Evolutionary conservation across 2,888 invertebrate species (phyloP).

Genomic region (Aproaerema taeniolella): DNA sequence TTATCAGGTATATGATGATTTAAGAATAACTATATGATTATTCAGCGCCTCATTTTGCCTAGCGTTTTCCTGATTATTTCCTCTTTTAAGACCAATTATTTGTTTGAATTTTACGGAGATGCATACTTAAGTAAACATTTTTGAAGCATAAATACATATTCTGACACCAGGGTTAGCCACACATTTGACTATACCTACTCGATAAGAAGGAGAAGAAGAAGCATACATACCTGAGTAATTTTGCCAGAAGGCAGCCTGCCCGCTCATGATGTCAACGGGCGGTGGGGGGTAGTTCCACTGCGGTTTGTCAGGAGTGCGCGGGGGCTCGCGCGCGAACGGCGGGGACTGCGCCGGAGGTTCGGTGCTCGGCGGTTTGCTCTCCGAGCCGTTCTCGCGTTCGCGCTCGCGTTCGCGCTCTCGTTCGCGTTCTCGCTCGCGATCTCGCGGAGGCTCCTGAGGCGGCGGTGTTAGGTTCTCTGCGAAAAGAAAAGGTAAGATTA

Average conservation of each 20-base stretch:
- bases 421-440: too few relatives aligned
- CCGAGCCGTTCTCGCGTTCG: conserved; percentile 66
- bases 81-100: too few relatives aligned
- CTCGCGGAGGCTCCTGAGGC: conserved; percentile 10
- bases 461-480: conserved; percentile 56
- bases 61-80: too few relatives aligned
- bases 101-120: too few relatives aligned
- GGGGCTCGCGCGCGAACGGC: conserved; percentile 64
- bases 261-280: conserved; percentile 86
- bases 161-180: too few relatives aligned
- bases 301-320: conserved; percentile 66
- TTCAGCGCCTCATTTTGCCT: too few relatives aligned
- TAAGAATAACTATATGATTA: too few relatives aligned
- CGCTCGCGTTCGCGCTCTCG: conserved; percentile 57
- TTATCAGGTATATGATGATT: too few relatives aligned
- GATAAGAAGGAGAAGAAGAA: too few relatives aligned
- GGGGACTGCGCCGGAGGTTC: conserved; percentile 65
- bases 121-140: too few relatives aligned
- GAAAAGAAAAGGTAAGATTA: conserved; percentile 14
- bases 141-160: too few relatives aligned
- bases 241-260: conserved; percentile 93
- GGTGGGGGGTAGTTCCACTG: conserved; percentile 77
- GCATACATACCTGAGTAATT: conserved; percentile 92
- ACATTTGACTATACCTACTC: too few relatives aligned
- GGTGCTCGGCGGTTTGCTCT: conserved; percentile 66